Conservation (phyloP, 2,888 invertebrate species). For the Mermis nigrescens region DNA sequence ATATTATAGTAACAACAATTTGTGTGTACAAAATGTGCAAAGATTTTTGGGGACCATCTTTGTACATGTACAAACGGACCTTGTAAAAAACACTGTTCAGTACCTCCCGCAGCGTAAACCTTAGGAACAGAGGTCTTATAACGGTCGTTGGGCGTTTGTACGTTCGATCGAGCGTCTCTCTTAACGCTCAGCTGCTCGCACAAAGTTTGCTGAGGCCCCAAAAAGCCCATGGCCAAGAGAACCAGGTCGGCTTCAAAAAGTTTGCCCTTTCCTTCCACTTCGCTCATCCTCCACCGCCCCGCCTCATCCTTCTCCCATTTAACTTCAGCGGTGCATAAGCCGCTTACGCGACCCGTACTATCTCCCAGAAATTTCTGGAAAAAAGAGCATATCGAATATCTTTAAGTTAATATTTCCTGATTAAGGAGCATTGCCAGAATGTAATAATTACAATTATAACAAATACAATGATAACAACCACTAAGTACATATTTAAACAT, state of each 20-base stretch:
- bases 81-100: too few relatives aligned
- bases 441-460: too few relatives aligned
- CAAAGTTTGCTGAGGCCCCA: slow-evolving; percentile 77
- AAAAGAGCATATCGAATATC: too few relatives aligned
- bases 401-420: too few relatives aligned
- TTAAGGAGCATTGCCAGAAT: too few relatives aligned
- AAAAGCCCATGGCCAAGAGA: slow-evolving; percentile 91
- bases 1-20: too few relatives aligned
- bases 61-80: too few relatives aligned
- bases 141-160: slow-evolving; percentile 54
- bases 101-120: slow-evolving; percentile 88
- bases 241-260: slow-evolving; percentile 66
- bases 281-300: slow-evolving; percentile 82
- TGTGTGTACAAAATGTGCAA: too few relatives aligned
- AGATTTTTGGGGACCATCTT: too few relatives aligned
- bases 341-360: slow-evolving; percentile 66
- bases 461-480: too few relatives aligned
- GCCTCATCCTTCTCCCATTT: slow-evolving; percentile 70
- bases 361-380: slow-evolving; percentile 65
- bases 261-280: slow-evolving; percentile 55
- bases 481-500: too few relatives aligned
- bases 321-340: slow-evolving; percentile 70
- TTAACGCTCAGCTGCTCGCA: slow-evolving; percentile 56
- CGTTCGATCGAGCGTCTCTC: slow-evolving; percentile 75
- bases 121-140: slow-evolving; percentile 60